Conservation (phyloP, 1,140 invertebrate genomes). For the Doryteuthis pealeii region DNA sequence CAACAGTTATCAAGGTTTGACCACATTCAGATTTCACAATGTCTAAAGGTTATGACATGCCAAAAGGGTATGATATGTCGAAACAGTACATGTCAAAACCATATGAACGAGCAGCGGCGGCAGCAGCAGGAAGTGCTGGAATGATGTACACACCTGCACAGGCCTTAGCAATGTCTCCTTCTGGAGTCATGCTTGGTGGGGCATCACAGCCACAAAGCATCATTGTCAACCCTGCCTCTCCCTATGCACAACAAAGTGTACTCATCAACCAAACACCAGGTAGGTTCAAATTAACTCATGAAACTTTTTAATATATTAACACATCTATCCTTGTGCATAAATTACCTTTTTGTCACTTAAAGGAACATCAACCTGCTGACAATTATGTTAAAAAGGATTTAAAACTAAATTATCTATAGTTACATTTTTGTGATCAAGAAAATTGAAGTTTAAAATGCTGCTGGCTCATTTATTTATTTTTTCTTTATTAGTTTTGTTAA, state of each 20-base stretch:
- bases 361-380: no score
- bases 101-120: not conserved
- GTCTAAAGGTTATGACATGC: conserved; percentile 3
- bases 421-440: no score
- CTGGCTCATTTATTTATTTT: no score
- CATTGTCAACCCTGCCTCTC: not conserved
- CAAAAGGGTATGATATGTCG: not conserved
- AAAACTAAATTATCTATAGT: no score
- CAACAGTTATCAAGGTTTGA: no score
- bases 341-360: no score
- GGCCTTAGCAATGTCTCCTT: not conserved
- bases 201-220: not conserved
- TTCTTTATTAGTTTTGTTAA: no score
- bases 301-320: no score
- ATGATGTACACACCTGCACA: not conserved
- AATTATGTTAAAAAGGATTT: no score
- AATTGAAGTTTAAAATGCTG: no score
- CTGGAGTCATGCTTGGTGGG: not conserved
- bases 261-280: not conserved
- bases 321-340: no score
- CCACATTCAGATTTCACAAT: not conserved
- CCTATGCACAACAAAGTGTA: not conserved
- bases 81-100: conserved; percentile 2
- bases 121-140: not conserved
- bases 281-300: not conserved